Base-by-base conservation (phyloP, 2,888 invertebrate species). In the Dryadula phaetusa region DNA sequence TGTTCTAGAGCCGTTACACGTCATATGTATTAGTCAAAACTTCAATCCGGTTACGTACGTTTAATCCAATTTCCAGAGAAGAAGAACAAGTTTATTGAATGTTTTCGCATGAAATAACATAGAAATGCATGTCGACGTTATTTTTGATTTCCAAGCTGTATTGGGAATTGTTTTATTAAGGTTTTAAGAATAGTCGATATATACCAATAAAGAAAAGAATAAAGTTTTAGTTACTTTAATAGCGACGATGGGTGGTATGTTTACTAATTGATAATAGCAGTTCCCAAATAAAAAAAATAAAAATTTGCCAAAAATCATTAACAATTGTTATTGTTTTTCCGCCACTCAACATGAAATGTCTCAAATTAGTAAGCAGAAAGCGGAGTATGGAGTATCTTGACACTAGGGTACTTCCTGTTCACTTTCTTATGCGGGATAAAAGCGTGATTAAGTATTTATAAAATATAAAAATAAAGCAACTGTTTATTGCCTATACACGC, bases 11-110 rank as follows among this genome's bases (percentile, higher is more conserved):
- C 54, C 28, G 42, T 62, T 53, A 54, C 37, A 37, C 37, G 47
- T 47, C 64, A 18, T 25, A 20, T 56, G 54, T 42, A 61, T 65
- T 32, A 61, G 34, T 65, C 49, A 20, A 65, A 61, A 65, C 49
- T 52, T 60, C 32, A 52, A 52, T 60, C 60, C 44, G 53, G 53
- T 62, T 56, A 62, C 28, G 25, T 25, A 20, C 32, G 12, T 66
- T 22, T 62, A 63, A 63, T 52, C 63, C 52, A 63, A 67, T 67
- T 67, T 67, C 49, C 52, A 49, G 64, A 64, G 58, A 16, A 46
- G 67, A 32, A 34, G 22, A 58, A 53, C 67, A 32, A 37, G 67
- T 63, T 28, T 52, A 44, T 32, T 42, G 52, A 63, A 47, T 58
- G 49, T 63, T 47, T 58, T 60, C 32, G 16, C n/a, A 47, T 63